Conservation (phyloP, 2,797 vertebrate genomes). For the Lepidocolaptes lacrymiger region DNA sequence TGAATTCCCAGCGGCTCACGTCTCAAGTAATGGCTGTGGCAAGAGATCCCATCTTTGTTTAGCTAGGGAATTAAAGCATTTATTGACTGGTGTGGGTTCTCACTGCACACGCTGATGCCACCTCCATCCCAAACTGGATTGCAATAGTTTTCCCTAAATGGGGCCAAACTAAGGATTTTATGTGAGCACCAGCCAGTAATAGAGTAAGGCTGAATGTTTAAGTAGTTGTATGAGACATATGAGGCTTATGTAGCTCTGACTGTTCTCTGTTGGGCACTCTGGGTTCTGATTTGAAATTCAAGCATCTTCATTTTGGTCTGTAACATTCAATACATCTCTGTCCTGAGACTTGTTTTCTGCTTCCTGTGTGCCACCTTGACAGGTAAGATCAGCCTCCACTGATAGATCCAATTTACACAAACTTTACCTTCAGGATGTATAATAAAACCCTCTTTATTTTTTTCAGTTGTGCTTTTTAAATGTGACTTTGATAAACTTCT, state of each 20-base stretch:
- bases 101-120: neutral
- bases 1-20: neutral
- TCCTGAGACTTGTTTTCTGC: neutral
- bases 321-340: neutral
- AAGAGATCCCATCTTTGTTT: neutral
- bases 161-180: neutral
- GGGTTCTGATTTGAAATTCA: conserved; percentile 23
- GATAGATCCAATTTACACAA: neutral
- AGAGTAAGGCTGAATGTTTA: neutral
- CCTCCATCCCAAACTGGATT: neutral
- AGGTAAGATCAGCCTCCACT: neutral
- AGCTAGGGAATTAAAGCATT: neutral
- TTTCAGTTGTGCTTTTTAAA: neutral
- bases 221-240: neutral
- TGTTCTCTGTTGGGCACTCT: neutral
- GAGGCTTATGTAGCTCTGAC: neutral
- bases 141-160: neutral
- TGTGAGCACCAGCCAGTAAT: neutral
- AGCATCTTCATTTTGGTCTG: neutral
- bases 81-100: neutral
- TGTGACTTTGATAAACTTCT: neutral
- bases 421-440: neutral
- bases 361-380: neutral
- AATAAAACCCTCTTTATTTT: neutral
- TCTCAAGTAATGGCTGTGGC: neutral